Base-by-base conservation (phyloP, 1,140 invertebrate genomes). In the Diorhabda elongata region DNA sequence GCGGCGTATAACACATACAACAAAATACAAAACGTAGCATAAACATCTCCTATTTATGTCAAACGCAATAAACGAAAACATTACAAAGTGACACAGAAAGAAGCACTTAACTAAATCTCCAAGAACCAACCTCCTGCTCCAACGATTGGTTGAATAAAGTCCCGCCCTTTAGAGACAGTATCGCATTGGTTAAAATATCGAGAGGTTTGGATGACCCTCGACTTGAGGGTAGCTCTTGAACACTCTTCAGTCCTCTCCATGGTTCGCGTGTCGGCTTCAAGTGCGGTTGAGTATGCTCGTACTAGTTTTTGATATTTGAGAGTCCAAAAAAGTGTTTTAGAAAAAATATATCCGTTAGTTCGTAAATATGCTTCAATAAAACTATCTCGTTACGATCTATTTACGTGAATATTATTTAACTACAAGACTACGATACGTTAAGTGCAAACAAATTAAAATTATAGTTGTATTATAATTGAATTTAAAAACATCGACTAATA, bases 151-250 rank as follows among this genome's bases (percentile, higher is more conserved):
- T 61, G 42, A 6, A 44, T 6, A 7, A 64, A 44, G 65, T 72
- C 69, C 77, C 77, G 68, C 78, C 78, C 74, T 69, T 26, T 11
- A 8, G 7, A 6, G 61, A 47, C 42, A n/a, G 8, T 4, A 62
- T 41, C 47, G 64, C 7, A 78, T 80, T 79, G 79, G 78, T 68
- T 44, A 71, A n/a, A 73, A 68, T 67, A 65, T 74, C 68, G 73
- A 74, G 77, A 77, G 75, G 71, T 70, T 75, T 76, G 73, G 71
- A 76, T 74, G 71, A 73, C 74, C 73, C 73, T 77, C 75, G 69
- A 79, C 71, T 77, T 73, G 75, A 78, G 77, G 75, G 74, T 71
- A 70, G 70, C 76, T 79, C 77, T 79, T 77, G 73, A 79, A 74
- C 71, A 69, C 77, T 77, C 78, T 80, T 77, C 74, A 81, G 75